Evolutionary conservation across 2,797 vertebrate genomes (phyloP), one percentile per base, ranked within the genome.

Genomic region (Mastacembelus armatus): DNA sequence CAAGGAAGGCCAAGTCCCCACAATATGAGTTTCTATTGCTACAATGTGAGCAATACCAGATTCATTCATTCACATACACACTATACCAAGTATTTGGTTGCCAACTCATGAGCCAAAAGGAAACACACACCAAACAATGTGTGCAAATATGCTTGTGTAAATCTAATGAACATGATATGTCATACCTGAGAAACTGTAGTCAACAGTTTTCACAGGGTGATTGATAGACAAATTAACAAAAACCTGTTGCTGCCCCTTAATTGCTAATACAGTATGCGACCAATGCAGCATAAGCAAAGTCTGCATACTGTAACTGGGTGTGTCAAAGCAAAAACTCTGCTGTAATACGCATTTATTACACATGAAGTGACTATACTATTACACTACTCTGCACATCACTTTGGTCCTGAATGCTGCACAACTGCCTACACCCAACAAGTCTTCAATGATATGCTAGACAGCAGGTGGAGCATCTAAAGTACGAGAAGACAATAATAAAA

Each of bases 121-220:
- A n/a, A n/a, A 39, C 14, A 39, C 38, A 6, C 38, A 33, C 5
- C 16, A 56, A 15, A 43, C 21, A 39, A 16, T n/a, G n/a, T n/a
- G 15, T 43, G 42, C 18, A 55, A 55, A 43, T 44, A 39, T 27
- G 32, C 39, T 40, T 52, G 4, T 16, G 21, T 10, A 15, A 50
- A 42, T 27, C 14, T 33, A 49, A 1, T 59, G 14, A 47, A 59
- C 40, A 43, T 2, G 6, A 54, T 15, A 32, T n/a, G n/a, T 39
- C 21, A 50, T 57, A 38, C 30, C 15, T 44, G 12, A n/a, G n/a
- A n/a, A n/a, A n/a, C n/a, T 39, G 19, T 60, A 52, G 40, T 65
- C n/a, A n/a, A n/a, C n/a, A 10, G 32, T 32, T 36, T 35, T 47
- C 22, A 39, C 4, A 39, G 44, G 18, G 10, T 7, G 6, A 33